These are phyloP conservation scores for Microcebus ravelobensis DNA, from an alignment of 2,113 vertebrate species.

Conservation along the genomic window DNA sequence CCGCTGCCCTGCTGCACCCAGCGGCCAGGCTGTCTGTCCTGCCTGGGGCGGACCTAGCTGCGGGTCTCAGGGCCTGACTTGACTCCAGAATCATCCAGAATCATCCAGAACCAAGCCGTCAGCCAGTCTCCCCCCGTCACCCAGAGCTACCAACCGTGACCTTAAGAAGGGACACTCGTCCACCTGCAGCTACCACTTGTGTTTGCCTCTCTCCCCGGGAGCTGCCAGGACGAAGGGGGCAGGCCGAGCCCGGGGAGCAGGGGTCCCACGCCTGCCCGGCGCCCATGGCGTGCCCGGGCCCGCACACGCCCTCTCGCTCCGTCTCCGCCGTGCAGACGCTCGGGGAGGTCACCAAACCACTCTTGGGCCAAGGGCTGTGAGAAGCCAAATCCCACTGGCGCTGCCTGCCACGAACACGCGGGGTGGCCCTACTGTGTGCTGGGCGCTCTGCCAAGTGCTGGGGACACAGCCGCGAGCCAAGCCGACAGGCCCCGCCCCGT, in stretches of 20 bases:
- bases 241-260: not conserved
- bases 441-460: not conserved
- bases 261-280: rapidly evolving
- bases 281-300: not conserved
- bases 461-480: no score
- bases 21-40: not conserved
- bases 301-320: rapidly evolving
- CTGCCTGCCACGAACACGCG: rapidly evolving
- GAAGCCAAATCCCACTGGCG: not conserved
- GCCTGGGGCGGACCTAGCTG: not conserved
- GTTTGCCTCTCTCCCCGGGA: not conserved
- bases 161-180: not conserved
- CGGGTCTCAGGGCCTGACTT: not conserved
- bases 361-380: not conserved
- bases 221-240: not conserved
- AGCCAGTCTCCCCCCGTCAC: not conserved
- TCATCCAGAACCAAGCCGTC: not conserved
- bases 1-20: not conserved
- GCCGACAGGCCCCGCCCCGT: rapidly evolving
- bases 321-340: not conserved
- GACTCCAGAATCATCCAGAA: not conserved
- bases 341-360: no score
- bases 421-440: rapidly evolving
- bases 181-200: no score
- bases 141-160: not conserved